Evolutionary conservation across 2,797 vertebrate genomes (phyloP), one percentile per base, ranked within the genome.

Genomic region (Chrosomus eos): DNA sequence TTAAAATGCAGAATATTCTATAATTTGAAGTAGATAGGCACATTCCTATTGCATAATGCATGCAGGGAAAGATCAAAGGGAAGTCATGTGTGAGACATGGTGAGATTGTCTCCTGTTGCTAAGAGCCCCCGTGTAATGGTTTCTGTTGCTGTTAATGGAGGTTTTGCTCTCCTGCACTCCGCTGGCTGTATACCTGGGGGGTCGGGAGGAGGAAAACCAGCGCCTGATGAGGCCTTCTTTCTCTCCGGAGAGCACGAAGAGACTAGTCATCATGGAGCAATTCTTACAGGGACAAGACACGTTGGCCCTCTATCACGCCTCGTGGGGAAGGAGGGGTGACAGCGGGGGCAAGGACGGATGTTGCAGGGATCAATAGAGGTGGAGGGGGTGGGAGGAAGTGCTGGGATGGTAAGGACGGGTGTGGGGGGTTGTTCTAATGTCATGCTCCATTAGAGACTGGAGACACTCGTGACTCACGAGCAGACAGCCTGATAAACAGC

Each of bases 401-500:
- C 73, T 60, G 55, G 81, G 91, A 90, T 88, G 92, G 92, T 92
- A 93, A 94, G 92, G 93, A 94, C 91, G 93, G 94, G 94, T 94
- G 91, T 91, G 87, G 74, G 77, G 51, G 77, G 82, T 86, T 81
- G 88, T 89, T 86, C 88, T 88, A 86, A 88, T 86, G 83, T 70
- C 82, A 91, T 31, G 91, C 89, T 91, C 93, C 93, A 95, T 95
- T 95, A 95, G 90, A 93, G 92, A 92, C 66, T 38, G 92, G 77
- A 84, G 91, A 90, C 89, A 91, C 92, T 90, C 91, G 91, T 86
- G 89, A 90, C 88, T 92, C 88, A 90, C 82, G 26, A 88, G 92
- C 87, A 89, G 93, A 92, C 93, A 94, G 91, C 89, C 90, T 95
- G 94, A 95, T 93, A 94, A 95, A 95, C 94, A 94, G 92, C 93